Evolutionary conservation across 2,113 vertebrate genomes (phyloP).

Genomic region (Gorsachius goisagi): DNA sequence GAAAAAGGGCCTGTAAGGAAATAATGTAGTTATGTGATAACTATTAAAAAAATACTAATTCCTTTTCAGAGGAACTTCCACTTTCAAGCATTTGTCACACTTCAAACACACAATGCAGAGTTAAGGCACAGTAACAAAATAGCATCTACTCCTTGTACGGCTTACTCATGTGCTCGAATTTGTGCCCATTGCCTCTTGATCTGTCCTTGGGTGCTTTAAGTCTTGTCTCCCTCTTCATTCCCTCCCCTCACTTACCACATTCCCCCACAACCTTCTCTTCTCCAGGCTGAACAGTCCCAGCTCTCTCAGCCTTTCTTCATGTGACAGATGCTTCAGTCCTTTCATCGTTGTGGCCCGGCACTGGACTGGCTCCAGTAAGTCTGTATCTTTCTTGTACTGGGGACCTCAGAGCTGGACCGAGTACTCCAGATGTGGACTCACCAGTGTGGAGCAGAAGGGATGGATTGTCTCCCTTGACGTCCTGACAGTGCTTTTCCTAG

Average conservation of each 20-base stretch:
- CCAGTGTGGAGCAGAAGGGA: not conserved
- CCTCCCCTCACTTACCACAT: not conserved
- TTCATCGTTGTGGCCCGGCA: not conserved
- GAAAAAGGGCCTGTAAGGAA: not conserved
- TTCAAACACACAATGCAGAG: not conserved
- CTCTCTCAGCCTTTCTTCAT: not conserved
- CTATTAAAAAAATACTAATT: not conserved
- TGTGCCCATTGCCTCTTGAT: not conserved
- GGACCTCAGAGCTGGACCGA: not conserved
- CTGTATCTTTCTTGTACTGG: not conserved
- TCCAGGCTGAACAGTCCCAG: not conserved
- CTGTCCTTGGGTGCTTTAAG: not conserved
- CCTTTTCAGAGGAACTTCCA: not conserved
- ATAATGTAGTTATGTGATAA: not conserved
- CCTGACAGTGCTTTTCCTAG: not conserved
- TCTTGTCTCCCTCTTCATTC: not conserved
- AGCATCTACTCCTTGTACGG: not conserved
- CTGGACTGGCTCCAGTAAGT: not conserved
- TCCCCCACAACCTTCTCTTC: not conserved
- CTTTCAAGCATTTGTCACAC: constrained; percentile 29
- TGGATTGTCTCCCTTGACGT: not conserved
- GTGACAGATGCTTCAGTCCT: not conserved
- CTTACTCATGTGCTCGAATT: not conserved
- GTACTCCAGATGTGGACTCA: not conserved
- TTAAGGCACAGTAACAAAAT: not conserved